phyloP scores from a whole-genome alignment of 1,140 invertebrate species.

The Lutraria rhynchaena region DNA sequence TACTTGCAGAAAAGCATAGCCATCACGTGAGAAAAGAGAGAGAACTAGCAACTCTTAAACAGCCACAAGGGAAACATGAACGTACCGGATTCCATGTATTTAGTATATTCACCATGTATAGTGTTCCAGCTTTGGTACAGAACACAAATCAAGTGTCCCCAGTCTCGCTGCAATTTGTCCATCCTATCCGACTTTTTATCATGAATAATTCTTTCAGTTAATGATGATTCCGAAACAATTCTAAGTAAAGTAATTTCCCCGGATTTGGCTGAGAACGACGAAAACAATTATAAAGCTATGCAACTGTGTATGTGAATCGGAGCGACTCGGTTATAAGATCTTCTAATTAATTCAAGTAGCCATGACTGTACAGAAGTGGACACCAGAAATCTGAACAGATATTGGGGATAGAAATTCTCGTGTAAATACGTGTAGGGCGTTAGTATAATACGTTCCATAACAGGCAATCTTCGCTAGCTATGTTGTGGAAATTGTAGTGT shows the following conservation, averaged over 20 bases:
- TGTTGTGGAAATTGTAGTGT: too few relatives aligned
- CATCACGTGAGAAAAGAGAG: background rate
- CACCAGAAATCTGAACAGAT: slow-evolving; percentile 5
- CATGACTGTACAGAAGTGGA: slow-evolving; percentile 10
- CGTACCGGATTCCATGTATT: too few relatives aligned
- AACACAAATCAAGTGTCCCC: too few relatives aligned
- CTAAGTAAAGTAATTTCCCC: too few relatives aligned
- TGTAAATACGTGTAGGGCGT: background rate
- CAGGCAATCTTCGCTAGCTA: background rate
- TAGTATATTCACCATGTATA: too few relatives aligned
- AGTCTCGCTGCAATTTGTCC: too few relatives aligned
- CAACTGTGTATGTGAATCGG: background rate
- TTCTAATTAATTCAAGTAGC: slow-evolving; percentile 34
- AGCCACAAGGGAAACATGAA: slow-evolving; percentile 20
- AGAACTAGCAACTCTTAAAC: slow-evolving; percentile 19
- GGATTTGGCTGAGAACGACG: background rate
- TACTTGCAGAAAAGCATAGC: slow-evolving; percentile 26
- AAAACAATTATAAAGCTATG: slow-evolving; percentile 38
- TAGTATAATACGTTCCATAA: slow-evolving; percentile 2
- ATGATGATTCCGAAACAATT: too few relatives aligned
- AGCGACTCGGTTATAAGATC: slow-evolving; percentile 4
- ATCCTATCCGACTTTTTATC: too few relatives aligned
- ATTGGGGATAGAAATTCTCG: slow-evolving; percentile 10
- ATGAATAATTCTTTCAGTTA: too few relatives aligned
- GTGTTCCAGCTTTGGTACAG: too few relatives aligned